Evolutionary conservation across 2,888 invertebrate species (phyloP), one percentile per base, ranked within the genome.

Genomic region (Lepetodrilus schrolli): DNA sequence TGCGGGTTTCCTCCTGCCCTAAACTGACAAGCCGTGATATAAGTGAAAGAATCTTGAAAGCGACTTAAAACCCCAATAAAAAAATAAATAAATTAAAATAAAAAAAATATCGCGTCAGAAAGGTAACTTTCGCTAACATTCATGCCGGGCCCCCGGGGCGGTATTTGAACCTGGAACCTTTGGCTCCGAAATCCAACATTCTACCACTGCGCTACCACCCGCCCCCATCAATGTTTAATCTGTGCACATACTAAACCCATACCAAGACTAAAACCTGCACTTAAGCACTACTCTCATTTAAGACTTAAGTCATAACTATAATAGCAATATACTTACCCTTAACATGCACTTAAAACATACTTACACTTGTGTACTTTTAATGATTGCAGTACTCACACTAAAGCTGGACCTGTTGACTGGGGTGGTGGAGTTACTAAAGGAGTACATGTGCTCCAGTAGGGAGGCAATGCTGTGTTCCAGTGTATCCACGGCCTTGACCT

Each of bases 401-500:
- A 58, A 26, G 30, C 58, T 58, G 23, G 68, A 68, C 26, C 47
- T 26, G 68, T 47, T 68, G 38, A 66, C 66, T 0, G 66, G 66
- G 17, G 66, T 66, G 21, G 37, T 20, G 26, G 26, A 43, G 26
- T 47, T 72, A 26, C 43, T 68, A n/a, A 58, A 58, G 48, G 74
- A 76, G 48, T 88, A 84, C 20, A 90, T 79, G 74, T 87, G 84
- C 73, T 91, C 90, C 73, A 91, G 82, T 1, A 91, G 82, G n/a
- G 89, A 80, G 8, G 90, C 85, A 20, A 91, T 88, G 73, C 89
- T 90, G 73, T 90, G 89, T 78, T 91, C 91, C 49, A 91, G 79
- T 0, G 89, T 88, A 79, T 91, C 91, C 36, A 91, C 81, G 0
- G 90, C 89, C 69, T 90, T 89, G 58, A 90, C 90, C 36, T 88